Conservation (phyloP, 2,797 vertebrate species). For the Enteromius viviparus region DNA sequence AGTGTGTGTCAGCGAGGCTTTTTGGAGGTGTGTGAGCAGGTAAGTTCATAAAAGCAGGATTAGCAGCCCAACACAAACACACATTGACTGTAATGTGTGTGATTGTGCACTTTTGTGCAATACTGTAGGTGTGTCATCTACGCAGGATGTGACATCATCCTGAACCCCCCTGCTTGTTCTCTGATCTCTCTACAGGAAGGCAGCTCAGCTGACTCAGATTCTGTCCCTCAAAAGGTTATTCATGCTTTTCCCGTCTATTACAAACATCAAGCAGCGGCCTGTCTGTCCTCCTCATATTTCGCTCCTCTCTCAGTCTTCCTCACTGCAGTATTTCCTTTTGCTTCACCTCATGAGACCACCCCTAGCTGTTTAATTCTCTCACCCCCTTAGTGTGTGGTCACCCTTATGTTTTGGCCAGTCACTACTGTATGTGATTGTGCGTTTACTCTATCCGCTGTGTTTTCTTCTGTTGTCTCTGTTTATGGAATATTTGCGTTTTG, state of each 20-base stretch:
- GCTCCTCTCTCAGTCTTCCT: neutral
- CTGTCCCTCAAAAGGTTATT: constrained; percentile 77
- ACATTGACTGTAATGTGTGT: constrained; percentile 17
- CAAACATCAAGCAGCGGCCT: constrained; percentile 9
- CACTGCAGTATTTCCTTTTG: neutral
- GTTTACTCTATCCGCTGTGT: constrained; percentile 13
- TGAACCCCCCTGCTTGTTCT: constrained; percentile 63
- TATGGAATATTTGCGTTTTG: constrained; percentile 17
- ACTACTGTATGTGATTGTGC: constrained; percentile 43
- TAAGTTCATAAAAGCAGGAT: constrained; percentile 34
- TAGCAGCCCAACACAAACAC: constrained; percentile 10
- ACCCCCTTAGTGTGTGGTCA: constrained; percentile 50
- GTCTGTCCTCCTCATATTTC: constrained; percentile 1
- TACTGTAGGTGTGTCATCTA: constrained; percentile 15
- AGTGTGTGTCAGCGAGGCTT: neutral
- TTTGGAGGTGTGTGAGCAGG: constrained; percentile 28
- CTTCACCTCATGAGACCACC: constrained; percentile 17
- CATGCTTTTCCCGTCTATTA: constrained; percentile 37
- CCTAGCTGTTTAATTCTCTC: constrained; percentile 21
- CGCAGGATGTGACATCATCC: constrained; percentile 43
- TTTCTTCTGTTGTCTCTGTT: constrained; percentile 29
- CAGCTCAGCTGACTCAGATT: constrained; percentile 68
- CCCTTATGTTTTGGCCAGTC: constrained; percentile 47
- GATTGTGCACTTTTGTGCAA: constrained; percentile 20
- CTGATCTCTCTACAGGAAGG: constrained; percentile 71